Evolutionary conservation across 2,113 vertebrate species (phyloP), one percentile per base, ranked within the genome.

Genomic region (Scomber scombrus): DNA sequence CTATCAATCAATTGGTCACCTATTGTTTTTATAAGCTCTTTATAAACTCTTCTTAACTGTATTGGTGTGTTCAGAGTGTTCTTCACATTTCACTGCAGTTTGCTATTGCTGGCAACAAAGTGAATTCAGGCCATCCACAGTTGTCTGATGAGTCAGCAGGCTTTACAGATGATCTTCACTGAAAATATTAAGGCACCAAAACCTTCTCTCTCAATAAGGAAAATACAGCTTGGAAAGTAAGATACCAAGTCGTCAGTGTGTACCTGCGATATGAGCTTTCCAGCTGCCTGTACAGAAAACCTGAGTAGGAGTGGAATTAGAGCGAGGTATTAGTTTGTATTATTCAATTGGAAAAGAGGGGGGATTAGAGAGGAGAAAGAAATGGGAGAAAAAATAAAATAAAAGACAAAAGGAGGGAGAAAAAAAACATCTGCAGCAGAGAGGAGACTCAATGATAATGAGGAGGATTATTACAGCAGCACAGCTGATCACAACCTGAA

Each of bases 301-400:
- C 23, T 13, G 63, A 49, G 62, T 47, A 15, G 46, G 46, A 23
- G 63, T 40, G 34, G 19, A 70, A 40, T 26, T n/a, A 23, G 31
- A 54, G 66, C 3, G 40, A 57, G 61, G 52, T 34, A 16, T 66
- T 26, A 26, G 23, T 26, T 57, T 16, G 8, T 49, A 75, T 65
- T 58, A 47, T 71, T 49, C 66, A 21, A 47, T 15, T 68, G 45
- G 15, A 31, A 45, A 78, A 63, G 40, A 23, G 10, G 13, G 47
- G 11, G 29, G 47, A 51, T 19, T 18, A 50, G 9, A 67, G 54
- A 63, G n/a, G n/a, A 40, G 45, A n/a, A 34, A 31, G 16, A 19
- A 18, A 56, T 16, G 21, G 7, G 2, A 40, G 34, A 9, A 40
- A 40, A 34, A 55, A 51, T 51, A 2, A 47, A 14, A 75, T 40